These are phyloP conservation scores for Drosophila chauvacae DNA, from an alignment of 1,140 invertebrate species.

Conservation along the genomic window DNA sequence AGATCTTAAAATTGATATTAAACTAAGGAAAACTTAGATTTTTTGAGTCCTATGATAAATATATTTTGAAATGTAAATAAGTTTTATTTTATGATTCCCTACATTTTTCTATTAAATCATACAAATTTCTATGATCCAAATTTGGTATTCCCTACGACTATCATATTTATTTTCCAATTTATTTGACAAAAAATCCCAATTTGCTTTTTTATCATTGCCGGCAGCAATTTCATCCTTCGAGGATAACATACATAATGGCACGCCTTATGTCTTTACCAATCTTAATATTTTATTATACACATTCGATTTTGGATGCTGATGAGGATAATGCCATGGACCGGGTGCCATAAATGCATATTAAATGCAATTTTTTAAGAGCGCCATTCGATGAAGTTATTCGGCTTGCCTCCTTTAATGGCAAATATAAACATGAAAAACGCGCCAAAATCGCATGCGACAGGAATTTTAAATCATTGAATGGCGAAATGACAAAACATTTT, in stretches of 20 bases:
- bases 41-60: no score
- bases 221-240: not conserved
- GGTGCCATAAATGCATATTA: conserved; percentile 74
- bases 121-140: not conserved
- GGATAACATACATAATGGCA: conserved; percentile 20
- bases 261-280: conserved; percentile 48
- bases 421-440: conserved; percentile 77
- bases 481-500: conserved; percentile 69
- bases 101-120: not conserved
- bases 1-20: no score
- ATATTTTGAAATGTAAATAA: not conserved
- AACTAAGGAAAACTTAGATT: not conserved
- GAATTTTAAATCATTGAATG: conserved; percentile 74
- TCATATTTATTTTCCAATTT: conserved; percentile 26
- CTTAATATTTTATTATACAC: conserved; percentile 70
- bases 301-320: conserved; percentile 44
- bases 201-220: conserved; percentile 1
- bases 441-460: conserved; percentile 70
- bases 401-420: conserved; percentile 63
- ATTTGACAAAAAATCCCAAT: conserved; percentile 6
- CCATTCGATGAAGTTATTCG: conserved; percentile 67
- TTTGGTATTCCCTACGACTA: conserved; percentile 7
- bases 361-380: conserved; percentile 76
- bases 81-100: not conserved
- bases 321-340: conserved; percentile 21